Base-by-base conservation (phyloP, 2,113 vertebrate species). In the Tautogolabrus adspersus region DNA sequence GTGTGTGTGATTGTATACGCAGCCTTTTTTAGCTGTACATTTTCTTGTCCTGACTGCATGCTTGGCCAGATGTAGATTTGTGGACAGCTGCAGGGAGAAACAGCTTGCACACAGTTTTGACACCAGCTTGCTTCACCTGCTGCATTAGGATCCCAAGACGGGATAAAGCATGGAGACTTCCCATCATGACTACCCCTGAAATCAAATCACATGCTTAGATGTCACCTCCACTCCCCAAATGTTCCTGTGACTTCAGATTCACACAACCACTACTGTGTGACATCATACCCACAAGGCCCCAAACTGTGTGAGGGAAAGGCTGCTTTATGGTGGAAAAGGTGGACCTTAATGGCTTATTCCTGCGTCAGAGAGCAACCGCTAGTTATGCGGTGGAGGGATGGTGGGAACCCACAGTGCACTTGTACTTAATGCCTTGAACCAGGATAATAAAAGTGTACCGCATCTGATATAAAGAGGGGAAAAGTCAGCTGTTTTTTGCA, bases 301-400 rank as follows among this genome's bases (percentile, higher is more conserved):
- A 60, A 74, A 63, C 68, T 37, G 59, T 37, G 59, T 62, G 59
- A 84, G 80, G 26, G 76, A 72, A 72, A 83, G 55, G 67, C 87
- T 78, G 82, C 87, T 88, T 88, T 91, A 75, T 88, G 86, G 86
- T 78, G 85, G 85, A 90, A 91, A 89, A 87, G 88, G 87, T 89
- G 82, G 84, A 83, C 82, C 72, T 82, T 78, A 81, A 87, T 77
- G 82, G 79, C 66, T 62, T 76, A 75, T 62, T 81, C 85, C 86
- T 85, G 88, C 81, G 68, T 89, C 90, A 91, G 72, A 79, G 74
- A 64, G 73, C 66, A 63, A 87, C 86, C 83, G 78, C 66, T 5
- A 83, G 73, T 75, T 68, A 37, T 86, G 83, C 51, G 57, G 64
- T 77, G 12, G 68, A 63, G 65, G 58, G 55, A 70, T 63, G 80